These are phyloP conservation scores for Meloidogyne exigua DNA, from an alignment of 1,140 invertebrate species.

Conservation along the genomic window DNA sequence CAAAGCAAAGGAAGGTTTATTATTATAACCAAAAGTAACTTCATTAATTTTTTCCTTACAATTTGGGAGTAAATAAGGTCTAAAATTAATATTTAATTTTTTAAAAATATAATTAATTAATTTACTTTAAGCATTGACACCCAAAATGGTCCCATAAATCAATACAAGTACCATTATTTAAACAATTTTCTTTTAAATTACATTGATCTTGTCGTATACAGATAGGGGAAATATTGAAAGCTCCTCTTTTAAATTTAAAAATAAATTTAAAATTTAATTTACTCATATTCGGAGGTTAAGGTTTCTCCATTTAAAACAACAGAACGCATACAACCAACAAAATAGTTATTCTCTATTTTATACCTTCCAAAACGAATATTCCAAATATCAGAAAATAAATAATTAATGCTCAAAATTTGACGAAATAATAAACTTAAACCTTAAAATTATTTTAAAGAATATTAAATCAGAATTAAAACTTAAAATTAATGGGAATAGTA, in stretches of 20 bases:
- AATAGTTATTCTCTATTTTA: background rate
- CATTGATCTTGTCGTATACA: slow-evolving; percentile 32
- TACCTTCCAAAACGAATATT: slow-evolving; percentile 28
- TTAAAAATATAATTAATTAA: background rate
- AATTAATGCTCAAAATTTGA: background rate
- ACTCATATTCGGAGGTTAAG: slow-evolving; percentile 17
- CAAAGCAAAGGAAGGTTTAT: slow-evolving; percentile 8
- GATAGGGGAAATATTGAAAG: slow-evolving; percentile 26
- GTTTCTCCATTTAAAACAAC: slow-evolving; percentile 27
- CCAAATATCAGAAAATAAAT: background rate
- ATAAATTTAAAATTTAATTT: slow-evolving; percentile 1
- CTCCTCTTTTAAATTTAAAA: background rate
- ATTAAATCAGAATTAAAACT: background rate
- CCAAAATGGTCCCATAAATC: slow-evolving; percentile 83
- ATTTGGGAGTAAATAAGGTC: slow-evolving; percentile 14
- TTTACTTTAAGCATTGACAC: slow-evolving; percentile 77
- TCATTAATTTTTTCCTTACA: background rate
- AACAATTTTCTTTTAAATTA: slow-evolving; percentile 67
- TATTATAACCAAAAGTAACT: slow-evolving; percentile 15
- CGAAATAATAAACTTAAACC: slow-evolving; percentile 10
- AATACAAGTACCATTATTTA: slow-evolving; percentile 79
- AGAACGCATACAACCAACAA: slow-evolving; percentile 32
- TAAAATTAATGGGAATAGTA: too few species aligned
- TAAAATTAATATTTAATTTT: background rate
- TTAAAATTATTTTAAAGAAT: background rate